phyloP scores from a whole-genome alignment of 2,888 invertebrate species.

The Acronicta aceris region DNA sequence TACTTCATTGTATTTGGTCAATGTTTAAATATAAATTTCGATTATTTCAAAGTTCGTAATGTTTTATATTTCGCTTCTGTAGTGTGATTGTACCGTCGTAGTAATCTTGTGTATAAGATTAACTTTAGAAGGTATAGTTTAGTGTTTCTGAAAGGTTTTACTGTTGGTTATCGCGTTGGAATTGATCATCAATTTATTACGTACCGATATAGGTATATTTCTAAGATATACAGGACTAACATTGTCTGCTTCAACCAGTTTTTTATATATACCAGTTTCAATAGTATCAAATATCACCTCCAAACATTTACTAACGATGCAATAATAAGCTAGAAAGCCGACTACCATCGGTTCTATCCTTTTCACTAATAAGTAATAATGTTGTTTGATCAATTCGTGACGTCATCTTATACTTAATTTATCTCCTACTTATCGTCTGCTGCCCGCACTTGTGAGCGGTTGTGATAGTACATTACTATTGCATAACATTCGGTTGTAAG shows the following conservation, averaged over 20 bases:
- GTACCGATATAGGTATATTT: conserved; percentile 3
- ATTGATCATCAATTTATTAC: conserved; percentile 55
- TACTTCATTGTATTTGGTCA: conserved; percentile 46
- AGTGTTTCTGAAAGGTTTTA: conserved; percentile 53
- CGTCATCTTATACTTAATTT: conserved; percentile 39
- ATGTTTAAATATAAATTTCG: conserved; percentile 50
- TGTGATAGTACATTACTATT: conserved; percentile 72
- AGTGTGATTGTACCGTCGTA: conserved; percentile 77
- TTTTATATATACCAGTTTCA: conserved; percentile 1
- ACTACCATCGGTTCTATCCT: conserved; percentile 8
- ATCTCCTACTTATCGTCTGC: conserved; percentile 54
- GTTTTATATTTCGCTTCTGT: conserved; percentile 63
- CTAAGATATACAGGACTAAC: neutral
- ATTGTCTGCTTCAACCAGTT: conserved; percentile 19
- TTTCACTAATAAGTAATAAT: conserved; percentile 35
- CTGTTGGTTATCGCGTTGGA: conserved; percentile 29
- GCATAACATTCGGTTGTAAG: conserved; percentile 66
- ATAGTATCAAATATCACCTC: conserved; percentile 13
- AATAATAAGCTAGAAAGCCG: neutral
- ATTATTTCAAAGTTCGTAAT: conserved; percentile 52
- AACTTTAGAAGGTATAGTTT: conserved; percentile 80
- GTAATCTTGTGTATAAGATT: conserved; percentile 85
- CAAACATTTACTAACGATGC: neutral
- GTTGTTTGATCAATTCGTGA: conserved; percentile 47
- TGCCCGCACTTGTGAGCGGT: conserved; percentile 53